phyloP scores from a whole-genome alignment of 1,140 invertebrate genomes.

The Aphelenchoides fujianensis region DNA sequence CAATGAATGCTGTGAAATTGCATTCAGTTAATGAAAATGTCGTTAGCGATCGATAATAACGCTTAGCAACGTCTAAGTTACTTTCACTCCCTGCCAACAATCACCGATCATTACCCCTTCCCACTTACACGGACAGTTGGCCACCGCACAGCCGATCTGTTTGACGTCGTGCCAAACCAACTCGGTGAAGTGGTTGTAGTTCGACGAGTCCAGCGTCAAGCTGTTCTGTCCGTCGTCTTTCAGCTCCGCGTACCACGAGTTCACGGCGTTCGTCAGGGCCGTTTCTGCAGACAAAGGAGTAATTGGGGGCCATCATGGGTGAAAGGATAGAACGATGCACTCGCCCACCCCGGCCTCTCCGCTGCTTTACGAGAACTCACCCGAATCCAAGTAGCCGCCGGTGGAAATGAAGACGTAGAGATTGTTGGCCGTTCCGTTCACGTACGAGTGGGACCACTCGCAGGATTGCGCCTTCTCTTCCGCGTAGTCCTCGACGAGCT shows the following conservation, averaged over 20 bases:
- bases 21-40: background rate
- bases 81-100: too few species aligned
- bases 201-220: background rate
- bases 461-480: background rate
- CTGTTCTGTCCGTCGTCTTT: background rate
- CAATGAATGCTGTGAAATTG: too few species aligned
- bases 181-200: background rate
- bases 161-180: background rate
- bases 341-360: too few species aligned
- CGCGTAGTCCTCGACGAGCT: background rate
- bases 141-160: background rate
- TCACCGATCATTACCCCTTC: too few species aligned
- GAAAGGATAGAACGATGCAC: too few species aligned
- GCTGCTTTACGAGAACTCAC: background rate
- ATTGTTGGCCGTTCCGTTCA: slow-evolving; percentile 9
- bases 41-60: background rate
- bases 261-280: background rate
- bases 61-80: too few species aligned
- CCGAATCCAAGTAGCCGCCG: background rate
- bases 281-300: background rate
- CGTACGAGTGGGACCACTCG: background rate
- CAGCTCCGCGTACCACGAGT: background rate
- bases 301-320: too few species aligned
- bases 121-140: background rate
- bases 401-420: background rate